Base-by-base conservation (phyloP, 2,797 vertebrate species). In the Chaetodon trifasciatus region DNA sequence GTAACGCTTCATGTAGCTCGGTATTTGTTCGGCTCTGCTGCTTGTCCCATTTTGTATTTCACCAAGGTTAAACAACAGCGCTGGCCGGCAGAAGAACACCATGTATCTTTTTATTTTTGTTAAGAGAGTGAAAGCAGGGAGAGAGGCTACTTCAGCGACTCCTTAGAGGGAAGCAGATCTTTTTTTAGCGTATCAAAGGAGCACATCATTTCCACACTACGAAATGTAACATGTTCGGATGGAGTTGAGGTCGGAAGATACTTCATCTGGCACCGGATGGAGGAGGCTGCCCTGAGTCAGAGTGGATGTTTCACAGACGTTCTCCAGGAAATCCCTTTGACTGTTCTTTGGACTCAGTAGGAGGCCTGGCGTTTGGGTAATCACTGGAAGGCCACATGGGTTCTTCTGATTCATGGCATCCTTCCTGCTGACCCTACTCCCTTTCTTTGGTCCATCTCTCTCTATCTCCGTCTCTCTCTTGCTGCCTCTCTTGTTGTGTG, bases 401-500 rank as follows among this genome's bases (percentile, higher is more conserved):
- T 91, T 95, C 90, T 80, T 90, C 91, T 87, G 93, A 93, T 93
- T 94, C 91, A 82, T 88, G 88, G 91, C 88, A 91, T 92, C 92
- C 91, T 93, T 92, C 92, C 92, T 93, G 87, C 79, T 84, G 74
- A 81, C 81, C 74, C 67, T 71, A 73, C 86, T 87, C 83, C 39
- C 81, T 91, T 80, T 89, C 89, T 92, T 89, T 91, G 87, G 87
- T 91, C 86, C 80, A 81, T 91, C 86, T 80, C 73, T 78, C 66
- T 78, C 78, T 88, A 86, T 90, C 90, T 83, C 70, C 28, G 67
- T 91, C 88, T 92, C 87, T 68, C 76, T 72, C 66, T 83, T 75
- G 74, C 86, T 81, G 86, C 79, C 89, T 94, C 89, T 92, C 91
- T 94, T 94, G 89, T 94, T 95, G 91, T 93, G 93, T 91, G 91